Conservation (phyloP, 2,888 invertebrate genomes). For the Augiades crinisus region DNA sequence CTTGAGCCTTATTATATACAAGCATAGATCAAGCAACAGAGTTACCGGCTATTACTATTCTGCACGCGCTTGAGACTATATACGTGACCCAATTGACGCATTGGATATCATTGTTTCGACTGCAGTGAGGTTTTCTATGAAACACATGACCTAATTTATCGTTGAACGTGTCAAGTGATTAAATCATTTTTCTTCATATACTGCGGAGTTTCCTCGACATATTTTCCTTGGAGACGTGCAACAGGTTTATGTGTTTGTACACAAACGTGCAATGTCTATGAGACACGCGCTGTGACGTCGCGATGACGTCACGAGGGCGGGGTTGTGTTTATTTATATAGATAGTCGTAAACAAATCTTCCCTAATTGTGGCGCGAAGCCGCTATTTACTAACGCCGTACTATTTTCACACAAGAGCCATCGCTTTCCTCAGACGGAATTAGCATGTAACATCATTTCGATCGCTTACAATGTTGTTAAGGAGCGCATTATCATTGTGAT, state of each 20-base stretch:
- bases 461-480: not conserved
- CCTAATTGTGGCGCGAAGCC: slow-evolving; percentile 6
- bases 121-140: slow-evolving; percentile 12
- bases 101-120: slow-evolving; percentile 19
- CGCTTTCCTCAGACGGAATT: slow-evolving; percentile 3
- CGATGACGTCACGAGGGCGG: slow-evolving; percentile 20
- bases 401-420: slow-evolving; percentile 16
- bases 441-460: slow-evolving; percentile 2
- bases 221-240: not conserved
- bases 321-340: slow-evolving; percentile 17
- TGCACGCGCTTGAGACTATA: slow-evolving; percentile 7
- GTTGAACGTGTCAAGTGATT: slow-evolving; percentile 1
- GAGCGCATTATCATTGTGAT: too few species aligned
- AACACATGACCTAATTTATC: slow-evolving; percentile 17
- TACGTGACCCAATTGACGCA: slow-evolving; percentile 21
- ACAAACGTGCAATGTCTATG: slow-evolving; percentile 7
- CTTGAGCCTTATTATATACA: too few species aligned
- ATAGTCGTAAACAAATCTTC: slow-evolving; percentile 15
- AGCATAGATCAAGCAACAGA: slow-evolving; percentile 1
- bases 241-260: not conserved
- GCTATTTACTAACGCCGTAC: slow-evolving; percentile 8
- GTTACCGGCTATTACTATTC: slow-evolving; percentile 14
- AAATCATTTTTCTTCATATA: not conserved
- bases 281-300: slow-evolving; percentile 2
- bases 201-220: not conserved